Base-by-base conservation (phyloP, 1,140 invertebrate genomes). In the Lordiphosa stackelbergi region DNA sequence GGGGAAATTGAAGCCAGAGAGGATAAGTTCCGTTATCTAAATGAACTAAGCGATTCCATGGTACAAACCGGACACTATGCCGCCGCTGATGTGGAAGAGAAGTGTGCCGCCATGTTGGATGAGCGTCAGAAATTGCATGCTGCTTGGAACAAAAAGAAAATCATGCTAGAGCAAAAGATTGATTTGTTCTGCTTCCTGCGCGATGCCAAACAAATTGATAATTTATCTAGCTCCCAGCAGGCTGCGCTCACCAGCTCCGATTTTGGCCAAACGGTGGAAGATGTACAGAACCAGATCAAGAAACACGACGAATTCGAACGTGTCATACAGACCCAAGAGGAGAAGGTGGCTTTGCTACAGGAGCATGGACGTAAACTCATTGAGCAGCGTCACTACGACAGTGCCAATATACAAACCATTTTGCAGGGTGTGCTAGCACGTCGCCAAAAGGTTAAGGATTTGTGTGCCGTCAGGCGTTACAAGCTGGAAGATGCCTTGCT, bases 1-100 rank as follows among this genome's bases (percentile, higher is more conserved):
- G 95, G 94, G 2, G 98, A 99, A 89, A 97, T 99, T 53, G 97
- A 99, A 87, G 95, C 97, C 0, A 88, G 97, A 19, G 96, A 98
- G 87, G 93, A 94, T 52, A 94, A 92, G 69, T 98, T 98, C 88
- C 89, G 92, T 24, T 90, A 90, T 13, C 93, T 96, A 0, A 92
- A 95, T 10, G 92, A 95, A 60, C 89, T 93, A 11, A 97, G 96
- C 4, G 91, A 95, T 55, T 91, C 92, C 5, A 95, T 99, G 92
- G 92, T 98, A 11, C 92, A 93, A 75, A 93, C 92, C 0, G 92
- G 92, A n/a, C 97, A 99, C 87, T 95, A 95, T 87, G 94, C 95
- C 4, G 91, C 91, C 9, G 73, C 81, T 12, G 94, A 96, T 87
- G 94, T 98, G 0, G 91, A 94, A 68, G 94, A 96, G 75, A 93